These are phyloP conservation scores for Symphodus melops DNA, from an alignment of 2,113 vertebrate genomes.

Conservation along the genomic window DNA sequence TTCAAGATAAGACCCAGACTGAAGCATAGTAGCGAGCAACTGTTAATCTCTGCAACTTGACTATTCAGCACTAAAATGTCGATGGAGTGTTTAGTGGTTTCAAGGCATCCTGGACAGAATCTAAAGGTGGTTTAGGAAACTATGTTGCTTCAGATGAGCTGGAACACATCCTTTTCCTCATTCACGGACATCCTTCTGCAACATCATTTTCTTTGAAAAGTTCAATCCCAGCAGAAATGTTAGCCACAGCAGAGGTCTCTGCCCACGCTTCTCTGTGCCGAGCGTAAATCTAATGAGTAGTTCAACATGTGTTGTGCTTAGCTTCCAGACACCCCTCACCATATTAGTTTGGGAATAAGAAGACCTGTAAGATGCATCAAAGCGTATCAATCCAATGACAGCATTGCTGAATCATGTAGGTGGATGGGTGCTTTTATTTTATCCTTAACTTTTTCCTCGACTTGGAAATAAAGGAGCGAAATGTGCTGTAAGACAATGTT, in stretches of 20 bases:
- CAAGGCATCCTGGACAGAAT: slow-evolving; percentile 7
- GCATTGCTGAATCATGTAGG: slow-evolving; percentile 21
- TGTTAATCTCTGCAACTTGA: neutral
- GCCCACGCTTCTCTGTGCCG: slow-evolving; percentile 32
- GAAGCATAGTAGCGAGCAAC: neutral
- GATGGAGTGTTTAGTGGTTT: slow-evolving; percentile 19
- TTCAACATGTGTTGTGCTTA: slow-evolving; percentile 56
- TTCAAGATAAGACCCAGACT: too few species aligned
- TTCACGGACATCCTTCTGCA: slow-evolving; percentile 13
- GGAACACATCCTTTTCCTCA: slow-evolving; percentile 2
- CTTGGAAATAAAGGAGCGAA: slow-evolving; percentile 7
- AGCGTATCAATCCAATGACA: slow-evolving; percentile 15
- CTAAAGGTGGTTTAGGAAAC: slow-evolving; percentile 6
- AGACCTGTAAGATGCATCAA: slow-evolving; percentile 23
- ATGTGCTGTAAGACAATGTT: neutral
- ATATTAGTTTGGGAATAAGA: slow-evolving; percentile 4
- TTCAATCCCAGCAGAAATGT: slow-evolving; percentile 27
- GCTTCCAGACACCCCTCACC: slow-evolving; percentile 10
- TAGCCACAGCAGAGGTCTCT: neutral
- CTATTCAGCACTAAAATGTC: slow-evolving; percentile 22
- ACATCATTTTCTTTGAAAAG: slow-evolving; percentile 37
- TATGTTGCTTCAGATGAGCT: slow-evolving; percentile 20
- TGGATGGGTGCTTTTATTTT: slow-evolving; percentile 2
- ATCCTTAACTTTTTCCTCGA: neutral
- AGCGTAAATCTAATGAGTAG: slow-evolving; percentile 14